Evolutionary conservation across 2,888 invertebrate species (phyloP), one percentile per base, ranked within the genome.

Genomic region (Drosophila neonasuta): DNA sequence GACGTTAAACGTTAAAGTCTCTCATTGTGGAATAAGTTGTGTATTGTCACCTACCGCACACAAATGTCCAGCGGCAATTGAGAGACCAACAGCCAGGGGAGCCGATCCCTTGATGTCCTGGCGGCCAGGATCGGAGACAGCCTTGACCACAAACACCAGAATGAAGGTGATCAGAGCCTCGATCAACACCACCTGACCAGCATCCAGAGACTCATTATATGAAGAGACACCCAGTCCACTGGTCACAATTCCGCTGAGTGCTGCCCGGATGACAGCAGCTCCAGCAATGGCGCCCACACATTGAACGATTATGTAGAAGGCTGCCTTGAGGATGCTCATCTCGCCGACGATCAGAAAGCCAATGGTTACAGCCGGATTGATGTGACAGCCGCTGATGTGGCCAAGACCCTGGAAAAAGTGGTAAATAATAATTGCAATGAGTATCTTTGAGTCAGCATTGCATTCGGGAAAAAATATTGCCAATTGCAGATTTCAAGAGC

Each of bases 351-450:
- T 93, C 74, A 97, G 91, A 89, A 97, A 93, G 0, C 96, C 96
- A 57, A 93, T 90, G 0, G 97, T 97, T 39, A 98, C 96, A 0
- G 98, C 97, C 0, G 98, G 98, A 92, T 98, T 98, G 81, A 97
- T 94, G 91, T 97, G 97, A 1, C 96, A 97, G 6, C 97, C 97
- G 44, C 97, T 97, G 41, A 97, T 94, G 88, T 97, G 96, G 0
- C 96, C 96, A 75, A 97, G 93, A 51, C 93, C 92, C 96, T 96
- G 92, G 1, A 91, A 92, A 45, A 11, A 30, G 20, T 2, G 15
- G 17, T 3, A 6, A 41, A 13, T 7, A 0, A 20, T 20, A 0
- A 0, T 20, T 4, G 24, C 7, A 11, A 56, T 8, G 24, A 36
- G 20, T 10, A 45, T 7, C 10, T 7, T 8, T 24, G 34, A 42